These are phyloP conservation scores for Caenorhabditis zanzibari DNA, from an alignment of 2,888 invertebrate genomes.

Conservation along the genomic window DNA sequence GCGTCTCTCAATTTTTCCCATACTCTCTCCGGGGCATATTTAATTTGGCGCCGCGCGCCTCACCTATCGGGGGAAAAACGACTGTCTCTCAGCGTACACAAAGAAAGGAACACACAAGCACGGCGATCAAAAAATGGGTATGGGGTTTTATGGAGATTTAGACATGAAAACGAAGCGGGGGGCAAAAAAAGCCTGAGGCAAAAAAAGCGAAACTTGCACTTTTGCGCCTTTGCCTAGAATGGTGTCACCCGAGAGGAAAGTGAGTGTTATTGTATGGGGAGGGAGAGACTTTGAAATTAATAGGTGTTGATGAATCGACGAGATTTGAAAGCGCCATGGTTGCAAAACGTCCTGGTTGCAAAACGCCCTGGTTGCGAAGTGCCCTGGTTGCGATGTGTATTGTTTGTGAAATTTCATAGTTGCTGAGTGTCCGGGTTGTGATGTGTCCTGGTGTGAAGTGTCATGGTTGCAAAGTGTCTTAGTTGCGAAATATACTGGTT, in stretches of 20 bases:
- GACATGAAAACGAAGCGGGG: conserved; percentile 24
- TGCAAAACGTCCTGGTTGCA: too few relatives aligned
- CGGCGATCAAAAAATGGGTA: conserved; percentile 15
- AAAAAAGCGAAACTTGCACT: conserved; percentile 44
- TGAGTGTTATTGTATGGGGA: conserved; percentile 6
- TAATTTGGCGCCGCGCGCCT: conserved; percentile 37
- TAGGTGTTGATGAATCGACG: too few relatives aligned
- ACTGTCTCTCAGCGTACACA: conserved; percentile 13
- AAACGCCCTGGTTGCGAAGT: too few relatives aligned
- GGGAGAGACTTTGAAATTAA: background rate
- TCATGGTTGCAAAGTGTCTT: too few relatives aligned
- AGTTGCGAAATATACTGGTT: too few relatives aligned
- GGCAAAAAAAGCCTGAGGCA: conserved; percentile 7
- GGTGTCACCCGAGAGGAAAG: conserved; percentile 35
- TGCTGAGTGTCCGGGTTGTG: too few relatives aligned
- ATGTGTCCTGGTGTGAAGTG: too few relatives aligned
- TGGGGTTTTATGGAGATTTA: conserved; percentile 10
- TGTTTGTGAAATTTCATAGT: too few relatives aligned
- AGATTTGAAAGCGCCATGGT: too few relatives aligned
- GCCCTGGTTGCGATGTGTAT: too few relatives aligned
- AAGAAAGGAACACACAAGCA: conserved; percentile 38
- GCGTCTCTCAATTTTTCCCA: conserved; percentile 9
- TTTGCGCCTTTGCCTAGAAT: conserved; percentile 51
- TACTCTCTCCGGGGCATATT: conserved; percentile 11
- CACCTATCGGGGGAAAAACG: background rate